Evolutionary conservation across 2,888 invertebrate genomes (phyloP).

Genomic region (Acanthosepion lycidas): DNA sequence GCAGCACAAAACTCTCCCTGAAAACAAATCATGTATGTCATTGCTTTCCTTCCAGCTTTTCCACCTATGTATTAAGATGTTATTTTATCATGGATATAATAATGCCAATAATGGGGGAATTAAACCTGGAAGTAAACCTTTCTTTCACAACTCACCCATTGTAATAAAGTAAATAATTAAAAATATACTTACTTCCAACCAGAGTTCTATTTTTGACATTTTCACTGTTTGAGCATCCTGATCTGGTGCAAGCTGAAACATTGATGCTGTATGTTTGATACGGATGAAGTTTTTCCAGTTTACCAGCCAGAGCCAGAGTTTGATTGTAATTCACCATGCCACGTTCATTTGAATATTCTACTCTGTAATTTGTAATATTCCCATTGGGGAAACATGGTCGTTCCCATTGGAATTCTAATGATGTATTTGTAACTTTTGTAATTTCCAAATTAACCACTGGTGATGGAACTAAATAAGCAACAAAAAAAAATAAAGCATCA

Average conservation of each 20-base stretch:
- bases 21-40: too few relatives aligned
- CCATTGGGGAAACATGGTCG: neutral
- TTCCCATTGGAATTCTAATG: neutral
- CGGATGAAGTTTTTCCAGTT: neutral
- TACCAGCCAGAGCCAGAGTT: neutral
- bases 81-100: too few relatives aligned
- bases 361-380: neutral
- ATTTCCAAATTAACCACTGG: neutral
- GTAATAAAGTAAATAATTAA: neutral
- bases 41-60: too few relatives aligned
- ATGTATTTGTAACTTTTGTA: neutral
- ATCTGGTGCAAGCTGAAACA: neutral
- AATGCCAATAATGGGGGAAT: too few relatives aligned
- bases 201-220: neutral
- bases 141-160: too few relatives aligned
- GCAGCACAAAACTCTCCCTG: too few relatives aligned
- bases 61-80: too few relatives aligned
- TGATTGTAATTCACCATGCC: neutral
- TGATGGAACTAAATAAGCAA: neutral
- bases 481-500: neutral
- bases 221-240: neutral
- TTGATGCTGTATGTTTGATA: neutral
- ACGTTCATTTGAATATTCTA: neutral
- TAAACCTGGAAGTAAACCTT: too few relatives aligned
- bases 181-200: neutral